Evolutionary conservation across 2,888 invertebrate species (phyloP), one percentile per base, ranked within the genome.

Genomic region (Metalampra italica): DNA sequence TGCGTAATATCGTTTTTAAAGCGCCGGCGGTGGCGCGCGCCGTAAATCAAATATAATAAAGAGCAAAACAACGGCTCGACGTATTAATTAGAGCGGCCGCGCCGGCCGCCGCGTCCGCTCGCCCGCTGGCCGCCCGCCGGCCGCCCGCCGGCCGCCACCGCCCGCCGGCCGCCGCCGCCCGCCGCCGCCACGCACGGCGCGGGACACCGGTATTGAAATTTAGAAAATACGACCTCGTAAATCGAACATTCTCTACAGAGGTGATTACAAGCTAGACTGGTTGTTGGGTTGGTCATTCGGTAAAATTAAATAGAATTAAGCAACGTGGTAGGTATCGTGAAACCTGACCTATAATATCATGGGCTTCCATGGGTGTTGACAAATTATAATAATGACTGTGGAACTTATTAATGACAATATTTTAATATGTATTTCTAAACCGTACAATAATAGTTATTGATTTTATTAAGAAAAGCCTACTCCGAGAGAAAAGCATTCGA

Each of bases 31-130:
- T 67, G 66, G 61, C 60, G 64, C 57, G 61, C 53, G 64, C 62
- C 71, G 75, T 82, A 81, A 78, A 82, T 82, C 78, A 81, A 71
- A 74, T 75, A 74, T 80, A 82, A 81, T 82, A 83, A 78, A 81
- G 80, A 78, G 74, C 71, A 74, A 76, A 78, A 75, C 75, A 77
- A 72, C 77, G 72, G 50, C 49, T 62, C 70, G 73, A 75, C 75
- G 76, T 78, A 79, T 82, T 82, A 80, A 84, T 84, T 82, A 81
- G 79, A 68, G 65, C 61, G 63, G 56, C 56, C 48, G 56, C 59
- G 52, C 51, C 51, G 50, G 32, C 32, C 8, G 32, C 52, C 38
- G 50, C 14, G 41, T 5, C 22, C 37, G 47, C 42, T 39, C 43
- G 54, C 46, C 43, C 32, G 44, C 42, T 11, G 37, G 46, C 45